Evolutionary conservation across 2,888 invertebrate genomes (phyloP).

Genomic region (Ligdia adustata): DNA sequence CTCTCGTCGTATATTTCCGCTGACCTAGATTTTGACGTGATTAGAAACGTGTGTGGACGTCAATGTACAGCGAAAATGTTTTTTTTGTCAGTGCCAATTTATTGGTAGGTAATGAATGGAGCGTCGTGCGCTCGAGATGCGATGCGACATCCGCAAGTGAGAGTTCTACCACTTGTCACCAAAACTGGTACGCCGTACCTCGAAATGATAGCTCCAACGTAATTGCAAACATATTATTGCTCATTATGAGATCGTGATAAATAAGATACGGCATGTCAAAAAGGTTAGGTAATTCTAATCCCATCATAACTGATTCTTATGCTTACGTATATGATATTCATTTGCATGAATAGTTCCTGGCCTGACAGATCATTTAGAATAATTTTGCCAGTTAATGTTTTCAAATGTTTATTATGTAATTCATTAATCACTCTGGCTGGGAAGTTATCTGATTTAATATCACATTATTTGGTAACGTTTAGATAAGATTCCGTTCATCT

Average conservation of each 20-base stretch:
- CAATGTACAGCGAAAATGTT: slow-evolving; percentile 70
- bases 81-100: slow-evolving; percentile 79
- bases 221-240: slow-evolving; percentile 60
- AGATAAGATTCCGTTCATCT: slow-evolving; percentile 8
- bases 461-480: slow-evolving; percentile 10
- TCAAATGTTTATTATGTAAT: slow-evolving; percentile 20
- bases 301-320: slow-evolving; percentile 17
- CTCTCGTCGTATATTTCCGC: slow-evolving; percentile 75
- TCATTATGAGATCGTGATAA: slow-evolving; percentile 28
- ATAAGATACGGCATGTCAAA: slow-evolving; percentile 26
- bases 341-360: slow-evolving; percentile 17
- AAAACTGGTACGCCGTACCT: slow-evolving; percentile 75
- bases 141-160: slow-evolving; percentile 79
- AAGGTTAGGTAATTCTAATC: slow-evolving; percentile 26
- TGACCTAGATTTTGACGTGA: slow-evolving; percentile 78
- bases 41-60: slow-evolving; percentile 73
- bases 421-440: slow-evolving; percentile 10
- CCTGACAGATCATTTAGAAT: slow-evolving; percentile 29
- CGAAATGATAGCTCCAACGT: slow-evolving; percentile 59
- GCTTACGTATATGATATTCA: slow-evolving; percentile 24
- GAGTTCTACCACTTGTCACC: slow-evolving; percentile 79
- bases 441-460: slow-evolving; percentile 18
- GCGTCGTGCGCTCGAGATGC: slow-evolving; percentile 69
- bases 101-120: slow-evolving; percentile 72
- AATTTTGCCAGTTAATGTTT: slow-evolving; percentile 16